phyloP scores from a whole-genome alignment of 2,113 vertebrate genomes.

The Triplophysa rosa region DNA sequence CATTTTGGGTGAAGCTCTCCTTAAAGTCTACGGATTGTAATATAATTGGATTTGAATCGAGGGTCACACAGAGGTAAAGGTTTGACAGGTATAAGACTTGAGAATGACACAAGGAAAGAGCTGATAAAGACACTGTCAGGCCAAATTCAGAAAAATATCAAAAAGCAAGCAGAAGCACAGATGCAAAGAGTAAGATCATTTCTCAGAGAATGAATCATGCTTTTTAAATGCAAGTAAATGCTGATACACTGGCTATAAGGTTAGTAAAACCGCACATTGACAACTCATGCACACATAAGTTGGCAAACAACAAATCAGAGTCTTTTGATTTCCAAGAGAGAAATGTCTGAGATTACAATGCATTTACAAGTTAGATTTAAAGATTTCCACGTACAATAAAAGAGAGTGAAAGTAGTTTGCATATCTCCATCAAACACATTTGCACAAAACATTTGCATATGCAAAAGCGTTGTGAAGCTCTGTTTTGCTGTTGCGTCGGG shows the following conservation, averaged over 20 bases:
- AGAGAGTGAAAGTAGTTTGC: neutral
- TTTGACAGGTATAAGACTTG: neutral
- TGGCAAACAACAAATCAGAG: constrained; percentile 30
- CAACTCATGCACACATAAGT: constrained; percentile 11
- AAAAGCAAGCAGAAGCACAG: neutral
- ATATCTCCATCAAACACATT: neutral
- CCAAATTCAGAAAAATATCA: neutral
- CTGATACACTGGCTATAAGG: neutral
- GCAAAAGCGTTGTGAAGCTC: constrained; percentile 9
- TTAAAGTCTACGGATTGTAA: neutral
- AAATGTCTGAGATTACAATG: neutral
- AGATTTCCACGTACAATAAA: constrained; percentile 11
- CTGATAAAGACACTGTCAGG: neutral
- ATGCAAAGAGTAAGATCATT: constrained; percentile 10
- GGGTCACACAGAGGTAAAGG: constrained; percentile 1
- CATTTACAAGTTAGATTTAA: neutral
- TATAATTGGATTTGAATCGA: neutral
- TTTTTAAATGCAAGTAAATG: neutral
- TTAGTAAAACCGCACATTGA: neutral
- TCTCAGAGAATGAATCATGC: constrained; percentile 12
- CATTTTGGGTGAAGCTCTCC: constrained; percentile 10
- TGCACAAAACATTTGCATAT: constrained; percentile 37
- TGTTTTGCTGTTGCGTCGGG: constrained; percentile 14
- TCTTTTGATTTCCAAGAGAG: neutral
- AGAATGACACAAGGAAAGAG: constrained; percentile 4